Conservation (phyloP, 92 coral and sea anemone species). For the Hydrozoanthus gracilis region DNA sequence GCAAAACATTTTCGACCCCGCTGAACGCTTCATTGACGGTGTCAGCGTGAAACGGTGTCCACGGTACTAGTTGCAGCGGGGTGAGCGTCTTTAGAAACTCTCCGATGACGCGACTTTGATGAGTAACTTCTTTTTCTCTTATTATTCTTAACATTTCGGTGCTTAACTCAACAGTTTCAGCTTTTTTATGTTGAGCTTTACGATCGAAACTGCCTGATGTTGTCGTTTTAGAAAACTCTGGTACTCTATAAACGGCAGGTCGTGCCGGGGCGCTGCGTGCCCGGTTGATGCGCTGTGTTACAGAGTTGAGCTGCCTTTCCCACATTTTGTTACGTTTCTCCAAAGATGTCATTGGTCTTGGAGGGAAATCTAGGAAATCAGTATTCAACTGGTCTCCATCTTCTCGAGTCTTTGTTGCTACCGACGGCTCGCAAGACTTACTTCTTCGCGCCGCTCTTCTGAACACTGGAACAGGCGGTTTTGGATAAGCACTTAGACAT, state of each 20-base stretch:
- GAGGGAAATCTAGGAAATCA: conserved; percentile 43
- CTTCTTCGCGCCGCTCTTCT: conserved; percentile 42
- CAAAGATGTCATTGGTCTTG: conserved; percentile 93
- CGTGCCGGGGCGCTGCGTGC: conserved; percentile 94
- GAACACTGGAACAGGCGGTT: conserved; percentile 83
- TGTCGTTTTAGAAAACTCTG: conserved; percentile 62
- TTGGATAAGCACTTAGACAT: conserved; percentile 80
- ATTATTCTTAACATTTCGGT: conserved; percentile 61
- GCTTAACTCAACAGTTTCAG: conserved; percentile 59
- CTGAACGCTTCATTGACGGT: conserved; percentile 7
- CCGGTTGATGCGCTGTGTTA: conserved; percentile 84
- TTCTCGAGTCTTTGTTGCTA: conserved; percentile 4
- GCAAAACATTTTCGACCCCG: conserved; percentile 1
- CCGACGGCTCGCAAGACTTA: conserved; percentile 67
- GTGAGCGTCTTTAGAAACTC: conserved; percentile 71
- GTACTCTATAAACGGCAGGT: conserved; percentile 67
- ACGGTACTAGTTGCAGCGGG: conserved; percentile 74
- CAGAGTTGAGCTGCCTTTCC: conserved; percentile 81
- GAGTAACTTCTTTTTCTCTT: conserved; percentile 69
- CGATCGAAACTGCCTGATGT: conserved; percentile 24
- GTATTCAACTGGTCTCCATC: conserved; percentile 2
- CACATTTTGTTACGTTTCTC: conserved; percentile 79
- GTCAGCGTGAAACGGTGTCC: conserved; percentile 73
- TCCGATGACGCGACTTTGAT: conserved; percentile 72
- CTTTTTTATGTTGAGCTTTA: conserved; percentile 26